phyloP scores from a whole-genome alignment of 2,888 invertebrate species.

The Aleiodes leptofemur region DNA sequence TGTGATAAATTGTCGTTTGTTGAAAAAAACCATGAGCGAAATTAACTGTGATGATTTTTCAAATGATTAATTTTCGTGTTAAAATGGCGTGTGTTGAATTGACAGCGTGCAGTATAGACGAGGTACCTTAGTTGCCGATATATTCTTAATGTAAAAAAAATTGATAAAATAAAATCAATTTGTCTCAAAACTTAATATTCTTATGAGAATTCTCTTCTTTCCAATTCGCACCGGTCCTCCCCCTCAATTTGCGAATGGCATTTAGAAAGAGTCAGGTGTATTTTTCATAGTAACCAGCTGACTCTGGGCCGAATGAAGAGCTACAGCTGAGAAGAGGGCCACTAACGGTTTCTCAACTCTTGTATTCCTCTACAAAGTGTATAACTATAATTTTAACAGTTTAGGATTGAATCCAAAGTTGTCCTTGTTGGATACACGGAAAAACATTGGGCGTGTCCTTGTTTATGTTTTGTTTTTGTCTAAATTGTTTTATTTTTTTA shows the following conservation, averaged over 20 bases:
- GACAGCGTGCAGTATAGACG: too few relatives aligned
- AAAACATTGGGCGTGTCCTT: slow-evolving; percentile 30
- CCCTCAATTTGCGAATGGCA: background rate
- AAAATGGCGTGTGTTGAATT: too few relatives aligned
- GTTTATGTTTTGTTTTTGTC: background rate
- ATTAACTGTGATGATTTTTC: too few relatives aligned
- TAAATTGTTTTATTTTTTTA: slow-evolving; percentile 13
- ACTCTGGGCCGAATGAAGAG: background rate
- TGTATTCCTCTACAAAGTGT: background rate
- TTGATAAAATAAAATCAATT: too few relatives aligned
- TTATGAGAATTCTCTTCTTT: too few relatives aligned
- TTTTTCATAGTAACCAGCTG: slow-evolving; percentile 1
- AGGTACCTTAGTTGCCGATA: too few relatives aligned
- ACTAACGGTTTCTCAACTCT: slow-evolving; percentile 42
- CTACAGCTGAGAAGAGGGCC: slow-evolving; percentile 45
- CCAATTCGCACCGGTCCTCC: background rate
- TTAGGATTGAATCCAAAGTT: slow-evolving; percentile 2
- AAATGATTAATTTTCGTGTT: too few relatives aligned
- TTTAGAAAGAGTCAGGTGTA: slow-evolving; percentile 11
- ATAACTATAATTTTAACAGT: slow-evolving; percentile 19
- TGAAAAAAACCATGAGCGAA: too few relatives aligned
- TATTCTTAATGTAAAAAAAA: too few relatives aligned
- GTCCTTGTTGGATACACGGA: slow-evolving; percentile 8
- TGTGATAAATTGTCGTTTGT: too few relatives aligned
- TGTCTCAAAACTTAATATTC: too few relatives aligned